These are phyloP conservation scores for Phocoena phocoena DNA, from an alignment of 2,113 vertebrate genomes.

Conservation along the genomic window DNA sequence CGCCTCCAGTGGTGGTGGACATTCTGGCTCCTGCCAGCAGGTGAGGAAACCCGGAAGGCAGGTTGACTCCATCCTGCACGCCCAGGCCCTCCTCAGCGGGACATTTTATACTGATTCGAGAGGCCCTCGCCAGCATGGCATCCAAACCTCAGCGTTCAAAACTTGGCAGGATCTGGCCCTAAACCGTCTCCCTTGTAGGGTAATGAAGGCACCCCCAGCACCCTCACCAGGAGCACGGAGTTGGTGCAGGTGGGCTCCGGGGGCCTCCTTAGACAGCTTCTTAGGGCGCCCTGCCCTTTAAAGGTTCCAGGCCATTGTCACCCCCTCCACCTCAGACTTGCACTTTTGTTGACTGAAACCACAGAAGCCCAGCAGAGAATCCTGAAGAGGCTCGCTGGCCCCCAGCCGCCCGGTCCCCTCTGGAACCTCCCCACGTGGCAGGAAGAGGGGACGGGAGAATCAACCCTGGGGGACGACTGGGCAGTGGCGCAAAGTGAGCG, in stretches of 20 bases:
- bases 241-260: neutral
- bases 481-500: fast-evolving
- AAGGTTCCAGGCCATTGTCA: neutral
- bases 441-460: neutral
- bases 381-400: neutral
- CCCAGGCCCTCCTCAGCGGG: neutral
- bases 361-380: neutral
- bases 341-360: neutral
- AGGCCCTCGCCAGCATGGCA: neutral
- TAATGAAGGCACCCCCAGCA: neutral
- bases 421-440: neutral
- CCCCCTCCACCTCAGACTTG: neutral
- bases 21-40: neutral
- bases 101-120: neutral
- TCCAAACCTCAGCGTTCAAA: neutral
- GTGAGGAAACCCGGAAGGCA: neutral
- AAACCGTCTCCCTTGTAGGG: neutral
- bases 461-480: neutral
- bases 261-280: neutral
- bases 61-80: fast-evolving
- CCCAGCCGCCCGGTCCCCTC: neutral
- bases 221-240: neutral
- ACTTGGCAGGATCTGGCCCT: neutral
- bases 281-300: too few relatives aligned
- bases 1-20: neutral